Conservation (phyloP, 2,888 invertebrate species). For the Leptogaster cylindrica region DNA sequence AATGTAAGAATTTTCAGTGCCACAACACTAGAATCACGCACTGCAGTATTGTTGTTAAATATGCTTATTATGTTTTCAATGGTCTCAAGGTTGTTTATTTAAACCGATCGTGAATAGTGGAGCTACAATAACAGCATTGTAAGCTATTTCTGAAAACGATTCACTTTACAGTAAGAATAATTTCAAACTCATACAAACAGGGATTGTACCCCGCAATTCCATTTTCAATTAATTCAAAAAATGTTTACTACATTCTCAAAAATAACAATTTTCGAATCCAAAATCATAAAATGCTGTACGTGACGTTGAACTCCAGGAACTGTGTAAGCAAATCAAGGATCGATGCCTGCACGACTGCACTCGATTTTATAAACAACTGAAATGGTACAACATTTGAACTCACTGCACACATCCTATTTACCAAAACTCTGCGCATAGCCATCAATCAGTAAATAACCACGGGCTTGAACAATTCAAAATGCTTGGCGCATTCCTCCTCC, state of each 20-base stretch:
- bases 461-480: constrained; percentile 92
- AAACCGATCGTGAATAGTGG: too few species aligned
- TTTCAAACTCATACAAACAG: constrained; percentile 56
- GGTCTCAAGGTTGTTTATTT: too few species aligned
- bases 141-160: constrained; percentile 66
- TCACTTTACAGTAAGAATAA: too few species aligned
- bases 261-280: constrained; percentile 94
- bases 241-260: constrained; percentile 91
- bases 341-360: constrained; percentile 78
- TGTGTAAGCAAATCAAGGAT: constrained; percentile 85
- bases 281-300: constrained; percentile 92
- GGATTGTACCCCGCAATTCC: constrained; percentile 78
- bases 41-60: constrained; percentile 59
- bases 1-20: constrained; percentile 79
- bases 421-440: constrained; percentile 64
- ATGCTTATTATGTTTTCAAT: constrained; percentile 81
- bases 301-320: constrained; percentile 85
- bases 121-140: constrained; percentile 77
- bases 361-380: constrained; percentile 87
- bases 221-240: constrained; percentile 88
- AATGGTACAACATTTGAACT: constrained; percentile 46
- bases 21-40: constrained; percentile 71
- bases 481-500: constrained; percentile 69
- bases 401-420: background rate
- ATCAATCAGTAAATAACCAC: constrained; percentile 92